Evolutionary conservation across 2,113 vertebrate species (phyloP).

Genomic region (Cepphus grylle): DNA sequence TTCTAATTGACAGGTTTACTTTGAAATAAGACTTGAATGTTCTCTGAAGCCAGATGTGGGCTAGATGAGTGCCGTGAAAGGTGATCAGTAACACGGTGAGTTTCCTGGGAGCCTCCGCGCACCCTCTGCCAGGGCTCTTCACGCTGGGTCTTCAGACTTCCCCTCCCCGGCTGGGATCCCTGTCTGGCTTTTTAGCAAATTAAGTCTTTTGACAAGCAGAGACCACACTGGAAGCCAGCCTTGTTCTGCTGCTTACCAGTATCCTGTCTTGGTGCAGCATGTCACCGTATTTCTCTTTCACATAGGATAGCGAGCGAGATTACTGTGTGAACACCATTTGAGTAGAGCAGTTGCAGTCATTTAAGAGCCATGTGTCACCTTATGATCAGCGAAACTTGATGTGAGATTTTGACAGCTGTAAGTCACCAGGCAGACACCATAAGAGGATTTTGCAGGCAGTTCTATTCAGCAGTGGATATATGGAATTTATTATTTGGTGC

Average conservation of each 20-base stretch:
- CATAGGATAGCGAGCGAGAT: neutral
- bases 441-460: neutral
- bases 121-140: neutral
- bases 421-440: neutral
- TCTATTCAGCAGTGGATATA: neutral
- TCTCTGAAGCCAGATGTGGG: neutral
- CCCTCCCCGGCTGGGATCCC: rapidly evolving
- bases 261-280: neutral
- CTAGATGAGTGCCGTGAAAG: neutral
- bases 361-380: neutral
- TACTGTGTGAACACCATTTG: neutral
- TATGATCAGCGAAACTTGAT: rapidly evolving
- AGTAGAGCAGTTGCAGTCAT: neutral
- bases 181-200: neutral
- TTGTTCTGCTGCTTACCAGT: too few relatives aligned
- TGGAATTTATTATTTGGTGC: neutral
- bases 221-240: neutral
- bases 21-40: neutral
- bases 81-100: too few relatives aligned
- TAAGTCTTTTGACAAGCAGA: neutral
- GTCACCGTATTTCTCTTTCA: too few relatives aligned
- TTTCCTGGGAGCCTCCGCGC: neutral
- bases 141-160: too few relatives aligned
- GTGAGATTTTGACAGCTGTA: neutral
- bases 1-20: neutral